Base-by-base conservation (phyloP, 2,113 vertebrate genomes). In the Hystrix brachyura region DNA sequence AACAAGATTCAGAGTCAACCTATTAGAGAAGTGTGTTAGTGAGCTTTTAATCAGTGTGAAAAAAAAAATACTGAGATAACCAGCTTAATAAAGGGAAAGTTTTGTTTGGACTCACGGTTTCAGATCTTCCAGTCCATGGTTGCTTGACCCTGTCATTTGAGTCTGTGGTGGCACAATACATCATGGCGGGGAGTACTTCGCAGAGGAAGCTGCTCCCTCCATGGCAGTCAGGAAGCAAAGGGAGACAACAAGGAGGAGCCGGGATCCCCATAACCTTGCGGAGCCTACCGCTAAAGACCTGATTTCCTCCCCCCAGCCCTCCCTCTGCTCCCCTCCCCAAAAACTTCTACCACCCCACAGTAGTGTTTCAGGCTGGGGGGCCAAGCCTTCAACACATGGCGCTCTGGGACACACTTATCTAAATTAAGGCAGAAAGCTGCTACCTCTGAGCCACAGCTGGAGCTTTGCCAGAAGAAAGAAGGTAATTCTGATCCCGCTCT, bases 381-480 rank as follows among this genome's bases (percentile, higher is more conserved):
- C 55, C 38, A 76, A 64, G 14, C 32, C 15, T 53, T 84, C 38
- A 38, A 51, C 32, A 51, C 11, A 34, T 11, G 10, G 13, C 7
- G 53, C 46, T 34, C 43, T 71, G 64, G 27, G 18, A 19, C 0
- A 25, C n/a, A 48, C 12, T 71, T 60, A 53, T 51, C 46, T 46
- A 67, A 59, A 48, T 15, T 38, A 25, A 2, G 6, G 8, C 53
- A 64, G 23, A 55, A 69, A 74, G 85, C 23, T 81, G 29, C 19
- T 69, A 64, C 23, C 18, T 60, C 34, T 87, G 13, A 7, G 32
- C 48, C 62, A 72, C 21, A 90, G n/a, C 6, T 59, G 59, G 11
- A 92, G 29, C 10, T 95, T 59, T 87, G 17, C 10, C 76, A 74
- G 51, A 83, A 76, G 59, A 67, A 90, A 96, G 53, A 92, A 88